Evolutionary conservation across 2,113 vertebrate species (phyloP).

Genomic region (Aegypius monachus): DNA sequence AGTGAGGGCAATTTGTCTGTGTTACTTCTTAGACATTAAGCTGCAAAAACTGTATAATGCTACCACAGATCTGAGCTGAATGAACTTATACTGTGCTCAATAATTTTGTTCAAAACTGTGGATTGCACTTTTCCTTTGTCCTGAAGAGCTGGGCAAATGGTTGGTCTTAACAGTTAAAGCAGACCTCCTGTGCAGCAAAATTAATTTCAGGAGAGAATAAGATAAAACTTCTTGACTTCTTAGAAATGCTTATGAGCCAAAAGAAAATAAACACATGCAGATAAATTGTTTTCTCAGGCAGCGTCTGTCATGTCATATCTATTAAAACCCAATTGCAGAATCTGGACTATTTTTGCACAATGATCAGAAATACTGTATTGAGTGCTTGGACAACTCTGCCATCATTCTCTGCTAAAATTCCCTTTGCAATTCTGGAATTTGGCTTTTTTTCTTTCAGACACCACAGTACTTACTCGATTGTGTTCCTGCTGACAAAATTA

Average conservation of each 20-base stretch:
- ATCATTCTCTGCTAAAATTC: not conserved
- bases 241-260: not conserved
- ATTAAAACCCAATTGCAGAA: not conserved
- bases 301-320: not conserved
- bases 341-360: not conserved
- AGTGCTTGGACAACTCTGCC: not conserved
- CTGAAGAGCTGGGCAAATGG: not conserved
- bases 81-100: rapidly evolving
- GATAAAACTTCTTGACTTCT: not conserved
- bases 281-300: not conserved
- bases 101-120: not conserved
- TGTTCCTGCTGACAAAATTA: not conserved
- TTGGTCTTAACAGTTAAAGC: not conserved
- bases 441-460: not conserved
- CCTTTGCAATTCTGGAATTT: not conserved
- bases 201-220: not conserved
- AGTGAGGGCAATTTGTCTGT: not conserved
- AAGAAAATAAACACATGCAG: not conserved
- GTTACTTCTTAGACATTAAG: not conserved
- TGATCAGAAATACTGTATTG: not conserved
- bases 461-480: not conserved
- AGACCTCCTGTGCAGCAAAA: not conserved
- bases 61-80: not conserved
- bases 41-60: not conserved
- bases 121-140: not conserved